A percentile compares a stretch with the other conserved stretches of the same genome.
Evolutionary conservation across 2,888 invertebrate genomes (phyloP).

Genomic region (Amiota communis): DNA sequence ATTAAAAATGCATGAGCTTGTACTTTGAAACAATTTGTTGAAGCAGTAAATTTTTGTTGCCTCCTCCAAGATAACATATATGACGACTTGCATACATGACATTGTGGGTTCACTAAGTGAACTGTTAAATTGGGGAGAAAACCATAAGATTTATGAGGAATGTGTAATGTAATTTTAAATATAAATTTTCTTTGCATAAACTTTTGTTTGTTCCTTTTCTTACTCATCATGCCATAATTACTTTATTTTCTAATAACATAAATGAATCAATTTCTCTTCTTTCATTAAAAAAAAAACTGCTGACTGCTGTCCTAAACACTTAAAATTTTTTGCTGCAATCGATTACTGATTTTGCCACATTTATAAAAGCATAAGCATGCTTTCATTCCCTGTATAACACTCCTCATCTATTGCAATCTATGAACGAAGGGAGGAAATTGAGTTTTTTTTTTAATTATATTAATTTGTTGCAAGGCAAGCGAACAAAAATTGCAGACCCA

Average conservation of each 20-base stretch:
- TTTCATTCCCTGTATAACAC: background rate
- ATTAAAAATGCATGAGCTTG: conserved; percentile 25
- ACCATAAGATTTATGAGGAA: too few relatives aligned
- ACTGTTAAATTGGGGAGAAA: too few relatives aligned
- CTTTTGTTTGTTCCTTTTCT: too few relatives aligned
- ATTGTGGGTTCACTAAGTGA: too few relatives aligned
- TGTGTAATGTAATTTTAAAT: too few relatives aligned
- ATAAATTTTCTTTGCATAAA: too few relatives aligned
- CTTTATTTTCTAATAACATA: too few relatives aligned
- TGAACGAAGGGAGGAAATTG: background rate
- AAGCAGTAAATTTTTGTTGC: too few relatives aligned
- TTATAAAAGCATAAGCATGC: background rate
- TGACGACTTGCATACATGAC: too few relatives aligned
- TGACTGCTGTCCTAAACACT: too few relatives aligned
- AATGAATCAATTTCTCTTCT: background rate
- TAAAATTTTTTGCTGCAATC: background rate
- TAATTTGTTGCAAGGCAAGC: conserved; percentile 8
- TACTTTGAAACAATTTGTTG: background rate
- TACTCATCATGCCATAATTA: too few relatives aligned
- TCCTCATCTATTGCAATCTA: background rate
- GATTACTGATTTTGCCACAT: background rate
- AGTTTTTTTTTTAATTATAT: conserved; percentile 20
- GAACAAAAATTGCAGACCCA: background rate
- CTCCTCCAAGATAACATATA: too few relatives aligned
- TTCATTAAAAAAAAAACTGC: background rate